Conservation (phyloP, 2,888 invertebrate species). For the Griposia aprilina region DNA sequence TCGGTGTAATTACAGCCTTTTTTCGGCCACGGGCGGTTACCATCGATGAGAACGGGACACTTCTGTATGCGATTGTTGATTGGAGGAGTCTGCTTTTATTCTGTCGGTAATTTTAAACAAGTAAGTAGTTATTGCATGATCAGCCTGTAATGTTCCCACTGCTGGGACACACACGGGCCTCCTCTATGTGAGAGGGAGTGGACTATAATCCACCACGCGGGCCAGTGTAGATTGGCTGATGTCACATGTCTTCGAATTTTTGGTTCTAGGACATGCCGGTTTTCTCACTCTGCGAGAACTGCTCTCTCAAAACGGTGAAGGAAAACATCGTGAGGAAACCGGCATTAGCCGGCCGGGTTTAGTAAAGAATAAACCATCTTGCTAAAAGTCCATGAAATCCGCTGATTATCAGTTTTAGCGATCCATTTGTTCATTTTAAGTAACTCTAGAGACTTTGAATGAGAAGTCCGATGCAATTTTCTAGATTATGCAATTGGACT, state of each 20-base stretch:
- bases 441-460: neutral
- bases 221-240: too few relatives aligned
- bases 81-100: conserved; percentile 13
- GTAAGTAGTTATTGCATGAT: too few relatives aligned
- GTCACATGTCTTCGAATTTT: too few relatives aligned
- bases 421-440: neutral
- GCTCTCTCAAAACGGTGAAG: too few relatives aligned
- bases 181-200: too few relatives aligned
- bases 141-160: too few relatives aligned
- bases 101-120: conserved; percentile 3
- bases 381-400: neutral
- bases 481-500: neutral
- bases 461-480: neutral
- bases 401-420: neutral
- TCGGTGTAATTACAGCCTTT: conserved; percentile 87
- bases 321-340: too few relatives aligned
- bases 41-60: conserved; percentile 69
- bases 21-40: conserved; percentile 82
- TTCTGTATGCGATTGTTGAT: conserved; percentile 76
- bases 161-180: too few relatives aligned
- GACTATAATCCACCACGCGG: too few relatives aligned
- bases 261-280: too few relatives aligned
- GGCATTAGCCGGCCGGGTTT: too few relatives aligned
- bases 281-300: too few relatives aligned
- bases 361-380: neutral